phyloP scores from a whole-genome alignment of 2,797 vertebrate species.

The Notoglanidium macrostoma region DNA sequence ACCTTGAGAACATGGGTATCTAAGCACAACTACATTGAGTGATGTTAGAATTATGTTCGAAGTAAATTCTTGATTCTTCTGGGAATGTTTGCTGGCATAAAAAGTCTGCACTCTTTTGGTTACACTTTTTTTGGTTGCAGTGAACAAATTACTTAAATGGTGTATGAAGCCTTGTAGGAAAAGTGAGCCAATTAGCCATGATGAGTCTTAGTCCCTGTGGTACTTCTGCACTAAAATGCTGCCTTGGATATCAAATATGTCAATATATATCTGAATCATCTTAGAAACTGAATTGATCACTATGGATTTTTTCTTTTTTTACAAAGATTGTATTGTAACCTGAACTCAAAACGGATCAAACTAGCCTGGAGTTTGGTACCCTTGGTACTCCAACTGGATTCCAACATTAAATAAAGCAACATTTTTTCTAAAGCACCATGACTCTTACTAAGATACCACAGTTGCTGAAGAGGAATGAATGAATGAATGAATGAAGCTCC shows the following conservation, averaged over 20 bases:
- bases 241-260: background rate
- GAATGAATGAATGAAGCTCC: background rate
- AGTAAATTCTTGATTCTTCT: background rate
- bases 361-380: background rate
- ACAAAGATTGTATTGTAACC: background rate
- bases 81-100: background rate
- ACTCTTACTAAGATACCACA: background rate
- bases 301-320: conserved; percentile 1
- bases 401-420: background rate
- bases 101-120: background rate
- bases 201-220: background rate
- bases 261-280: background rate
- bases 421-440: no score
- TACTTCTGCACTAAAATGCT: background rate
- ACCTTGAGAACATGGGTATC: background rate
- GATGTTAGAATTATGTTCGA: background rate
- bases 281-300: background rate
- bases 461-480: background rate
- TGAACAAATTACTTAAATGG: background rate
- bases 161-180: background rate
- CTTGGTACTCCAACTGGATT: background rate
- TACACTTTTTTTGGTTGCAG: background rate
- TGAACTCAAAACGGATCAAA: background rate
- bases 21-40: background rate
- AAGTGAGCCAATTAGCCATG: background rate